Evolutionary conservation across 2,113 vertebrate genomes (phyloP), one percentile per base, ranked within the genome.

Genomic region (Motacilla alba): DNA sequence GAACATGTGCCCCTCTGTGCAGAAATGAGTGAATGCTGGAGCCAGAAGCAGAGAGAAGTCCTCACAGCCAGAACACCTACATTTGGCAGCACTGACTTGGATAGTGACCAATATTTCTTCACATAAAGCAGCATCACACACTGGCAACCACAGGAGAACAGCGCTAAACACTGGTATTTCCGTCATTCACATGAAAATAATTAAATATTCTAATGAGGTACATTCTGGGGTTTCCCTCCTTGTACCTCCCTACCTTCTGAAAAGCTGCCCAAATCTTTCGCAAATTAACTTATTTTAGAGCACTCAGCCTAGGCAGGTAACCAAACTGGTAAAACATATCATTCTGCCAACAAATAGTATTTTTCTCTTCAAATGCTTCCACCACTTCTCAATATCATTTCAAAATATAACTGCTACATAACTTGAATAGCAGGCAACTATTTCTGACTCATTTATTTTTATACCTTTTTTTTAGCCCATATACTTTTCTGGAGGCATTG

Each of bases 211-310:
- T 50, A 64, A 75, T 19, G 11, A 76, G 8, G 13, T 22, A 59
- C 20, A 56, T 35, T 35, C 73, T 26, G 15, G 22, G 68, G 30
- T 19, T 75, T 63, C 28, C 41, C 12, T 69, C 9, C 39, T 69
- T 89, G 5, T 31, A 21, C 44, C 27, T 63, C 33, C 50, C 43
- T 33, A 19, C 4, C 27, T 52, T 35, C 8, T 52, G 24, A 49
- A 63, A 23, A 47, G 13, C 33, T 59, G 30, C 35, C 44, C 41
- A 47, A 28, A 90, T 66, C 82, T 91, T 90, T 33, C 89, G 80
- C 93, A 95, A 97, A 96, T 78, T 21, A 94, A 96, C 49, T 83
- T 95, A 93, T 74, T 96, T 92, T 67, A 53, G 44, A 91, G 31
- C 59, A 79, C 55, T 41, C 63, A 74, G 58, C 78, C 52, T 20